A percentile compares a stretch with the other conserved stretches of the same genome.
phyloP scores from a whole-genome alignment of 2,888 invertebrate species.

The Oligia fasciuncula region DNA sequence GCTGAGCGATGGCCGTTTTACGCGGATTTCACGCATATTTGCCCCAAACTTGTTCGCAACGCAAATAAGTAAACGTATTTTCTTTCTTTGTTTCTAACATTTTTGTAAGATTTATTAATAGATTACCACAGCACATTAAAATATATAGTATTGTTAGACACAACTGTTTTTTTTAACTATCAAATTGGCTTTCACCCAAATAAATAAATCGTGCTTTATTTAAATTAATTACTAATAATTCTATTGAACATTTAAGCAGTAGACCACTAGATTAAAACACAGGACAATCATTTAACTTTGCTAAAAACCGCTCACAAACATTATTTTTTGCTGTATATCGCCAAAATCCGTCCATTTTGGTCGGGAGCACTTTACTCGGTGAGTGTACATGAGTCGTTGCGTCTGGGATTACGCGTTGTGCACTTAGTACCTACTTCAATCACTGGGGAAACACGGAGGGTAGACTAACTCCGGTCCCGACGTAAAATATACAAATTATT shows the following conservation, averaged over 20 bases:
- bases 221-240: background rate
- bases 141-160: background rate
- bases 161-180: background rate
- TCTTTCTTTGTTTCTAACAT: too few species aligned
- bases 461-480: conserved; percentile 52
- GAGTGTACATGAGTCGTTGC: conserved; percentile 66
- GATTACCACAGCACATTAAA: background rate
- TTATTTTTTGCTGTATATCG: background rate
- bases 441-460: conserved; percentile 62
- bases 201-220: background rate
- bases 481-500: conserved; percentile 65
- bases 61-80: background rate
- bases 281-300: background rate
- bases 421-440: conserved; percentile 77
- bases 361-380: conserved; percentile 56
- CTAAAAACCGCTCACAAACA: background rate
- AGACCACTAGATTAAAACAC: background rate
- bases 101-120: background rate
- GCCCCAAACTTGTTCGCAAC: background rate
- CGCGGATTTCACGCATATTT: background rate
- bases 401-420: conserved; percentile 77
- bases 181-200: background rate
- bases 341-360: conserved; percentile 5
- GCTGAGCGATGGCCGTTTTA: background rate
- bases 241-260: background rate